Base-by-base conservation (phyloP, 2,888 invertebrate species). In the Rhopalosiphum nymphaeae region DNA sequence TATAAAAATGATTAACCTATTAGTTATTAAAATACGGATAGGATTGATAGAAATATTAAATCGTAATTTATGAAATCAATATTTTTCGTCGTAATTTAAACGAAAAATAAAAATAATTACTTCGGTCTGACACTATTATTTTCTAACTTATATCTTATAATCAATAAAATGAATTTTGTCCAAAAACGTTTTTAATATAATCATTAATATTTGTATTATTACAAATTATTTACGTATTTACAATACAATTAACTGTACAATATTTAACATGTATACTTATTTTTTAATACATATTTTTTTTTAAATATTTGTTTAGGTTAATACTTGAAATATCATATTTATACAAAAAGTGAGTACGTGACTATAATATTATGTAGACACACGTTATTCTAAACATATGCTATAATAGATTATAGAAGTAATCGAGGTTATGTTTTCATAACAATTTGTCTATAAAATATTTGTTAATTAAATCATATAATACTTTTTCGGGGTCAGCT, bases 401-500 rank as follows among this genome's bases (percentile, higher is more conserved):
- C 11, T 86, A 86, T 86, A 86, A 16, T 44, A 44, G 29, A 86
- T n/a, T 44, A 44, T 86, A 86, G 56, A 53, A 56, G 53, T 88
- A 88, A 88, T 53, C 88, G 36, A 88, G 88, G 88, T 88, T 88
- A 88, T 53, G 36, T 36, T 88, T 88, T 88, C 53, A 88, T 88
- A 53, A 88, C 88, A 88, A 88, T 88, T 88, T 88, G 88, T 56
- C 36, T 88, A 88, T 88, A 88, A 88, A 88, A 53, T 88, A 36
- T 49, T 49, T 88, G 87, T 49, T 88, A 88, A 88, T 88, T 56
- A 88, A 88, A 88, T 88, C 53, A 36, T 88, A 88, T 53, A 56
- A 88, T 88, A 53, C 36, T n/a, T 88, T 85, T 88, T 88, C 88
- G 88, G 88, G 88, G 88, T 88, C 88, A 53, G 11, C 10, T 86